phyloP scores from a whole-genome alignment of 2,797 vertebrate species.

The Enoplosus armatus region DNA sequence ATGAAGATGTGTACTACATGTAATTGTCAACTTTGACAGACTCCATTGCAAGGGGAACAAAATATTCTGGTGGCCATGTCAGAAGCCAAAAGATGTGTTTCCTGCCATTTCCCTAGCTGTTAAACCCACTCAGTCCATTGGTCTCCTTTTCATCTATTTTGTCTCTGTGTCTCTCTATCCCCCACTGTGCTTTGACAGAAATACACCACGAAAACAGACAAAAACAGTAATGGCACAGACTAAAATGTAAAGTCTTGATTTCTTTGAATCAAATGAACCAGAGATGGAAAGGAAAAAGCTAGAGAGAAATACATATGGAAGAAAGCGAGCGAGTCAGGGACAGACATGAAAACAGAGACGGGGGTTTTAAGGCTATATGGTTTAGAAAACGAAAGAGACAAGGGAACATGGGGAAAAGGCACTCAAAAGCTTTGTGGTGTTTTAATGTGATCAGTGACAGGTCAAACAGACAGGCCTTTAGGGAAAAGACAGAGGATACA shows the following conservation, averaged over 20 bases:
- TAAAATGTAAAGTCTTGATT: slow-evolving; percentile 33
- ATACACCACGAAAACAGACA: slow-evolving; percentile 11
- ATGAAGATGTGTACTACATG: not conserved
- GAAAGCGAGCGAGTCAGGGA: slow-evolving; percentile 27
- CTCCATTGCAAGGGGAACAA: not conserved
- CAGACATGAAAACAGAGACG: slow-evolving; percentile 40
- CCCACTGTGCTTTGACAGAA: slow-evolving; percentile 20
- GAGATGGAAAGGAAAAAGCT: slow-evolving; percentile 11
- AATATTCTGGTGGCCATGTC: not conserved
- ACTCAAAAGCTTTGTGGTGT: slow-evolving; percentile 55
- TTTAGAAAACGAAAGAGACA: slow-evolving; percentile 48
- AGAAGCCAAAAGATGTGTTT: not conserved
- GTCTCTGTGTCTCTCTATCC: not conserved
- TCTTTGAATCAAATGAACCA: slow-evolving; percentile 21
- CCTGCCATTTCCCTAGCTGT: not conserved
- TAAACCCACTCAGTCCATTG: not conserved
- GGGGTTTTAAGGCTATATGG: slow-evolving; percentile 53
- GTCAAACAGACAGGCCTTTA: slow-evolving; percentile 58
- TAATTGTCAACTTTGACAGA: not conserved
- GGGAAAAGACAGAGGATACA: slow-evolving; percentile 39
- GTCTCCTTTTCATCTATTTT: not conserved
- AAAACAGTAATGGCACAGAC: not conserved
- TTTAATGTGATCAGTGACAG: slow-evolving; percentile 70
- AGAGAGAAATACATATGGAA: slow-evolving; percentile 1
- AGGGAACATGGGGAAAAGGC: slow-evolving; percentile 31